These are phyloP conservation scores for Ceramica pisi DNA, from an alignment of 2,888 invertebrate genomes.

Conservation along the genomic window DNA sequence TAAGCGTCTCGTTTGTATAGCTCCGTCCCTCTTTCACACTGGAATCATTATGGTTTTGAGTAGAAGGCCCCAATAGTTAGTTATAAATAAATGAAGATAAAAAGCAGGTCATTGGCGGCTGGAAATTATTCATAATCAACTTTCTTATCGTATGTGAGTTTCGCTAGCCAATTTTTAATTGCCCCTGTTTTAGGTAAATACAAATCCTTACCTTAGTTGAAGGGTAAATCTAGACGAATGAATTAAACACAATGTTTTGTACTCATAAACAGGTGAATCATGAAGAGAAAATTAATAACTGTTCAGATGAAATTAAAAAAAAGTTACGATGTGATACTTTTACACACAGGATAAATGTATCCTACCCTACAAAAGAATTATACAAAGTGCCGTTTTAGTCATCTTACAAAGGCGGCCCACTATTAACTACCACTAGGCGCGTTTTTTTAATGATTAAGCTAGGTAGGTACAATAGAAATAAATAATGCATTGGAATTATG, in stretches of 20 bases:
- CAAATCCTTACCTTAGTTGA: conserved; percentile 50
- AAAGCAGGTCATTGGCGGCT: background rate
- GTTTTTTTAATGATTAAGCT: too few species aligned
- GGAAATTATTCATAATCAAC: background rate
- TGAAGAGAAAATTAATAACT: conserved; percentile 48
- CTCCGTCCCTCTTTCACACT: too few species aligned
- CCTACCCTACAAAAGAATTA: background rate
- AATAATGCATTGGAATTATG: too few species aligned
- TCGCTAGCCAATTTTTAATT: background rate
- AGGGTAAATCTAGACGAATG: conserved; percentile 45
- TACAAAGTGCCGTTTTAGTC: too few species aligned
- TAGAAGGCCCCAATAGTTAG: too few species aligned
- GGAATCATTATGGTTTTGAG: too few species aligned
- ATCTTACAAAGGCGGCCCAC: too few species aligned
- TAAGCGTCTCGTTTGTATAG: too few species aligned
- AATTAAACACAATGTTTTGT: conserved; percentile 70
- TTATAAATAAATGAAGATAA: too few species aligned
- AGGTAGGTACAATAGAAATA: too few species aligned
- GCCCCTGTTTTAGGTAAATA: conserved; percentile 31
- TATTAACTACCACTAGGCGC: too few species aligned
- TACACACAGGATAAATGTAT: background rate
- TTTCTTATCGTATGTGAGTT: background rate
- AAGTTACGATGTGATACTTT: background rate
- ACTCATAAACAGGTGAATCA: conserved; percentile 73
- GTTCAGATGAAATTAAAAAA: conserved; percentile 44